Conservation (phyloP, 2,113 vertebrate species). For the Loxodonta africana region DNA sequence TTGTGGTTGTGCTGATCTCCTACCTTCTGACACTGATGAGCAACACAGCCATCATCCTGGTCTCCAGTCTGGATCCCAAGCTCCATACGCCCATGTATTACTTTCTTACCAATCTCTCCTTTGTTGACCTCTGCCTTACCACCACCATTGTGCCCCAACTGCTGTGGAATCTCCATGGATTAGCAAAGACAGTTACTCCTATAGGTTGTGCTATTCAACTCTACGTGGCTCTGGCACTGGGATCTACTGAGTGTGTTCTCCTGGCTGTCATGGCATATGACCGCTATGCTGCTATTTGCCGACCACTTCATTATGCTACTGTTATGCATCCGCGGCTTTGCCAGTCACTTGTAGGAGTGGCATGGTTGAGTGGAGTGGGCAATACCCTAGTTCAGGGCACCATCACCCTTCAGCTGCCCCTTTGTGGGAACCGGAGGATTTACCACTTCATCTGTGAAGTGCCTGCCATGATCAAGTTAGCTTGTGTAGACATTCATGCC, state of each 20-base stretch:
- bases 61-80: background rate
- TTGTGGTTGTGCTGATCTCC: background rate
- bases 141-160: background rate
- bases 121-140: background rate
- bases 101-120: too few relatives aligned
- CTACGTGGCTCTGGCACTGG: background rate
- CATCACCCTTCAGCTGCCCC: too few relatives aligned
- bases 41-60: background rate
- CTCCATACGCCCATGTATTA: too few relatives aligned
- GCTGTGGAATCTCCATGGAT: background rate
- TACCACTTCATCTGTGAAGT: too few relatives aligned
- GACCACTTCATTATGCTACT: too few relatives aligned
- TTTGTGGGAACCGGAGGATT: too few relatives aligned
- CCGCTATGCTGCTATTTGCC: too few relatives aligned
- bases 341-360: too few relatives aligned
- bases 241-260: slow-evolving; percentile 23
- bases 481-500: background rate
- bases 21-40: background rate
- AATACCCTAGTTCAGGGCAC: too few relatives aligned
- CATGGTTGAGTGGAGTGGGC: too few relatives aligned
- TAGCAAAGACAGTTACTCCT: background rate
- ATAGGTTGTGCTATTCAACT: background rate
- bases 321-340: too few relatives aligned
- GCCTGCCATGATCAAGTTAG: background rate
- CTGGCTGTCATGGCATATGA: too few relatives aligned